Evolutionary conservation across 2,888 invertebrate species (phyloP).

Genomic region (Limnephilus marmoratus): DNA sequence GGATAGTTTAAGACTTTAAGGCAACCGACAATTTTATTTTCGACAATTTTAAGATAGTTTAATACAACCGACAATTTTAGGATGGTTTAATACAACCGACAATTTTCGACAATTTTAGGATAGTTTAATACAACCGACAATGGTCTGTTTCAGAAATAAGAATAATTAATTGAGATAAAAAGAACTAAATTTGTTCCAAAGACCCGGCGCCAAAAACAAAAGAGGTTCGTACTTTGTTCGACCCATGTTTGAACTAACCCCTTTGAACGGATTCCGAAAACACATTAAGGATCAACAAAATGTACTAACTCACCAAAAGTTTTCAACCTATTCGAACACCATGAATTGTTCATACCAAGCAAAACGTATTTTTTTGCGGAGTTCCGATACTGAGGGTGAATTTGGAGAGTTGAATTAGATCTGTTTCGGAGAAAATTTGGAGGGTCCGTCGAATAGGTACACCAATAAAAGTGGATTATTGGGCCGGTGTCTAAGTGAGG

Average conservation of each 20-base stretch:
- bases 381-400: neutral
- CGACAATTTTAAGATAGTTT: no score
- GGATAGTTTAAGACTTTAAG: no score
- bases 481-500: slow-evolving; percentile 60
- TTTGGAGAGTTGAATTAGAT: neutral
- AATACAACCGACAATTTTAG: no score
- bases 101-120: no score
- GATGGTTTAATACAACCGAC: no score
- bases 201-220: slow-evolving; percentile 53
- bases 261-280: neutral
- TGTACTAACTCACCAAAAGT: neutral
- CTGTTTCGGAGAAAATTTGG: slow-evolving; percentile 36
- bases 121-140: no score
- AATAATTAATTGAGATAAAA: neutral
- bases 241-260: slow-evolving; percentile 54
- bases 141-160: neutral
- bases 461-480: slow-evolving; percentile 63
- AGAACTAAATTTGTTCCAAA: slow-evolving; percentile 24
- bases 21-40: no score
- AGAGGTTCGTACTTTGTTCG: slow-evolving; percentile 5
- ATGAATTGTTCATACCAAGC: neutral
- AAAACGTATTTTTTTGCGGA: neutral
- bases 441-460: slow-evolving; percentile 47
- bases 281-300: neutral
- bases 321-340: neutral